A percentile compares a stretch with the other conserved stretches of the same genome.
phyloP scores from a whole-genome alignment of 1,140 invertebrate genomes.

The Helicoverpa zea region DNA sequence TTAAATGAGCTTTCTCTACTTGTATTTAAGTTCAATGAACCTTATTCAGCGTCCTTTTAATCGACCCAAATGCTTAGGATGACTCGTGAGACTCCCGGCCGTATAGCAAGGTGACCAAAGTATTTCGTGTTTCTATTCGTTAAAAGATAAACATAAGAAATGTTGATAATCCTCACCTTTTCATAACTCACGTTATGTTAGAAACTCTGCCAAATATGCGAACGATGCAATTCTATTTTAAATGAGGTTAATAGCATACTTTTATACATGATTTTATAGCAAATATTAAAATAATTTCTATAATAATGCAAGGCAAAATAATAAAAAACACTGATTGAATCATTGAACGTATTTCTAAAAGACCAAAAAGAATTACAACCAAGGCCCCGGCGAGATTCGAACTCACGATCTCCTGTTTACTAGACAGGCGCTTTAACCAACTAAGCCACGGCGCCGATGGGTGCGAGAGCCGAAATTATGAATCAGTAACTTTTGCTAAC shows the following conservation, averaged over 20 bases:
- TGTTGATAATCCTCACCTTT: background rate
- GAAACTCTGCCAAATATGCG: background rate
- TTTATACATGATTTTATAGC: background rate
- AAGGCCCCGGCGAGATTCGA: conserved; percentile 82
- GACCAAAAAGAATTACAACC: conserved; percentile 34
- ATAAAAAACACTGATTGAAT: background rate
- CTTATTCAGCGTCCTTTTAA: no score
- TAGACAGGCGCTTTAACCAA: conserved; percentile 91
- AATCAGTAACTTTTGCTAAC: background rate
- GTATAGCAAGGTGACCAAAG: no score
- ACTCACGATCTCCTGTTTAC: conserved; percentile 89
- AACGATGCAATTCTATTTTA: background rate
- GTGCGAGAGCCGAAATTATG: conserved; percentile 1
- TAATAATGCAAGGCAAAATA: background rate
- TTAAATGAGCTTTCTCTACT: no score
- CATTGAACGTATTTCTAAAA: background rate
- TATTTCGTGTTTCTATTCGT: no score
- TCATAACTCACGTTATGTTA: background rate
- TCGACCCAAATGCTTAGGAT: background rate
- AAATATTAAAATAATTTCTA: background rate
- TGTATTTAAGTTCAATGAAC: no score
- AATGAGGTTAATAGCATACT: background rate
- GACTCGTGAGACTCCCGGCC: no score
- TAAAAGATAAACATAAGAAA: no score
- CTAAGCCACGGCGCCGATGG: conserved; percentile 88